Evolutionary conservation across 2,888 invertebrate species (phyloP).

Genomic region (Cistogaster globosa): DNA sequence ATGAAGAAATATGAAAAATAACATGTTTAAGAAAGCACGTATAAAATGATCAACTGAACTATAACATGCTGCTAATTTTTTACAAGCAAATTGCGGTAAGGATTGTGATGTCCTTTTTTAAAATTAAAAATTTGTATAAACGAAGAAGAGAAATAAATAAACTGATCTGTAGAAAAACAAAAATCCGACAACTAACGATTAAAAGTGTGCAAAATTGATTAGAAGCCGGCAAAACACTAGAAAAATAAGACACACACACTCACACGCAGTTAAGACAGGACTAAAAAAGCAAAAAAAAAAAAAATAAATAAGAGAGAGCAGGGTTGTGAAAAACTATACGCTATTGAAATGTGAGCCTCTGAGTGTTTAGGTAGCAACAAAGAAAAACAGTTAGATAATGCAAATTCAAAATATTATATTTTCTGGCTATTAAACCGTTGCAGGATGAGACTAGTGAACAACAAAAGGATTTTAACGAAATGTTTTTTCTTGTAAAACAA

Average conservation of each 20-base stretch:
- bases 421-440: conserved; percentile 14
- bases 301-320: conserved; percentile 4
- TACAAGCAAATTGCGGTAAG: conserved; percentile 56
- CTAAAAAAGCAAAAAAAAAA: no score
- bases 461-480: conserved; percentile 40
- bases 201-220: conserved; percentile 52
- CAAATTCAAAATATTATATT: neutral
- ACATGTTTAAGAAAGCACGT: no score
- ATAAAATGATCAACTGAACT: neutral
- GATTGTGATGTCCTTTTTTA: conserved; percentile 17
- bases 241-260: neutral
- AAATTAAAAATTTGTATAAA: neutral
- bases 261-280: neutral
- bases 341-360: neutral
- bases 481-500: neutral
- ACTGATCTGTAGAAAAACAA: neutral
- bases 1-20: neutral
- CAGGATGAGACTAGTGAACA: conserved; percentile 28
- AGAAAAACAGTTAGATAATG: conserved; percentile 23
- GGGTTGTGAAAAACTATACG: neutral
- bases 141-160: neutral
- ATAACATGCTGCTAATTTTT: conserved; percentile 51
- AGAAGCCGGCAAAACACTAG: conserved; percentile 31
- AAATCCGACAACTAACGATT: conserved; percentile 7
- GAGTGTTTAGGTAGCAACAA: conserved; percentile 30